A percentile compares a stretch with the other conserved stretches of the same genome.
Conservation (phyloP, 2,888 invertebrate species). For the Phania funesta region DNA sequence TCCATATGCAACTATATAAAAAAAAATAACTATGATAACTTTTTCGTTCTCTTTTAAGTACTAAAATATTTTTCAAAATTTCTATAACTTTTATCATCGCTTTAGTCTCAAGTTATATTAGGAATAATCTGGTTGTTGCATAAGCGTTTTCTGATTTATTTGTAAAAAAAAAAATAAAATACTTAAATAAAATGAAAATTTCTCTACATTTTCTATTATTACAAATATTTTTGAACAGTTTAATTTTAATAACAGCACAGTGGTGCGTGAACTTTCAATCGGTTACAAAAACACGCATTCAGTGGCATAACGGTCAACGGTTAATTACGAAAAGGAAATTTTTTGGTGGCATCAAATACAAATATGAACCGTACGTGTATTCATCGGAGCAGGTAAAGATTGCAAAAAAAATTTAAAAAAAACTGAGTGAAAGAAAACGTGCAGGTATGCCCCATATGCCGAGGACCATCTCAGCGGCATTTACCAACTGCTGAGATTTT, state of each 20-base stretch:
- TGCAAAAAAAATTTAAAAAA: too few relatives aligned
- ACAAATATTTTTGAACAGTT: neutral
- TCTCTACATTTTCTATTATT: neutral
- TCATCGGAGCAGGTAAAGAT: conserved; percentile 50
- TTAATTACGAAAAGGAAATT: conserved; percentile 24
- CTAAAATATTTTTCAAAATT: conserved; percentile 21
- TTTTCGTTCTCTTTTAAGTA: conserved; percentile 9
- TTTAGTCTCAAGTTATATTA: conserved; percentile 28
- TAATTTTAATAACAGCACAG: neutral
- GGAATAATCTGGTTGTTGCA: conserved; percentile 15
- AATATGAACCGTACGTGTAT: conserved; percentile 59
- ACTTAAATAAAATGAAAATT: conserved; percentile 28
- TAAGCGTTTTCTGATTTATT: neutral
- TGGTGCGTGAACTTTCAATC: conserved; percentile 38
- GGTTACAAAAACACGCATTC: conserved; percentile 21
- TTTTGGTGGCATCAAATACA: conserved; percentile 42
- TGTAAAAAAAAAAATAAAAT: neutral
- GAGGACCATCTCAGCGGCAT: too few relatives aligned
- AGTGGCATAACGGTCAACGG: conserved; percentile 49
- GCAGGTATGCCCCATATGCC: too few relatives aligned
- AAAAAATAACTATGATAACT: conserved; percentile 25
- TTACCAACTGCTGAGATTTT: too few relatives aligned
- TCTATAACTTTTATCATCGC: conserved; percentile 2
- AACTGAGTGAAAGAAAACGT: too few relatives aligned
- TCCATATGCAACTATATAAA: conserved; percentile 3